Evolutionary conservation across 2,888 invertebrate genomes (phyloP).

Genomic region (Tubiluchus corallicola): DNA sequence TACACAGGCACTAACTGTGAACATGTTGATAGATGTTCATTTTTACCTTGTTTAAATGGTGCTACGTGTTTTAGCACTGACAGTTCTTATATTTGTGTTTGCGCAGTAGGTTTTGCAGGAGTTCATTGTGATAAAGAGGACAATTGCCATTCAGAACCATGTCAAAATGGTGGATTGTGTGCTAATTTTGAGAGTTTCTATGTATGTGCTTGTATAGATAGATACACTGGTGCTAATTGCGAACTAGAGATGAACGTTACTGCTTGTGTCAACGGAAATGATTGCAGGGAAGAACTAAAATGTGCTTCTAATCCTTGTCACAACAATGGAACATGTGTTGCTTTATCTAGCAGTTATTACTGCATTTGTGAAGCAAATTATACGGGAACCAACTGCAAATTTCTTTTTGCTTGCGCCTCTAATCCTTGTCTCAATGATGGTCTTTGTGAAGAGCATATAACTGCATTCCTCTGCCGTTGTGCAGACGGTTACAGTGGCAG

Average conservation of each 20-base stretch:
- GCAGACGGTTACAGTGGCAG: background rate
- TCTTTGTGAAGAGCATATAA: background rate
- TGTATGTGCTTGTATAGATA: background rate
- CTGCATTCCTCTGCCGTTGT: background rate
- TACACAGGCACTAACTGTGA: constrained; percentile 36
- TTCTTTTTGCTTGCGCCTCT: background rate
- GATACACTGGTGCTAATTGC: background rate
- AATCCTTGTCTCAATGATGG: background rate
- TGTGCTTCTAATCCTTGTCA: background rate
- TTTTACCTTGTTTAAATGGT: background rate
- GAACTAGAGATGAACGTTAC: too few species aligned
- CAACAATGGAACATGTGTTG: background rate
- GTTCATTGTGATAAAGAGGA: background rate
- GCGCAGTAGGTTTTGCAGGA: background rate
- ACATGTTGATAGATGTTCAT: background rate
- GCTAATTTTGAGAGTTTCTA: background rate
- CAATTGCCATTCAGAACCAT: background rate
- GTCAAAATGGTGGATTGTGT: background rate
- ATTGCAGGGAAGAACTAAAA: background rate
- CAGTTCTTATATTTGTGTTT: background rate
- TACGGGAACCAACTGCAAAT: background rate
- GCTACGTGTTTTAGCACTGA: background rate
- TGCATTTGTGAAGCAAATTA: background rate
- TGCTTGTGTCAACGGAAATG: too few species aligned
- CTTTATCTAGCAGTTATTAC: constrained; percentile 37